Percentiles rank a stretch among this genome's conserved stretches.
Evolutionary conservation across 2,113 vertebrate species (phyloP).

Genomic region (Phaethornis superciliosus): DNA sequence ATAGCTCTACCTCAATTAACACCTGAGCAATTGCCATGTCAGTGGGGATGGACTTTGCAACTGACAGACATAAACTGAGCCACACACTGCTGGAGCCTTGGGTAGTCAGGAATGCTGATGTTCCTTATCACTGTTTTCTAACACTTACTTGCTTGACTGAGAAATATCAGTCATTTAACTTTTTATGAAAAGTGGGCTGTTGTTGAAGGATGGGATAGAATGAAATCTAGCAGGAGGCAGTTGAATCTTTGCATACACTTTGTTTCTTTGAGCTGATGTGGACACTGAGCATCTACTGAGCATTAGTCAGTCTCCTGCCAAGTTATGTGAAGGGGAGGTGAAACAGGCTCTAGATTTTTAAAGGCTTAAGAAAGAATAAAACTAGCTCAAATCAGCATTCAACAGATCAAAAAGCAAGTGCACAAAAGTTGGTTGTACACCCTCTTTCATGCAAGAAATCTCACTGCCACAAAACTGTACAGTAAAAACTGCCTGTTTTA

Average conservation of each 20-base stretch:
- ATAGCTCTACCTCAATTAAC: slow-evolving; percentile 80
- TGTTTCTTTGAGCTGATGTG: background rate
- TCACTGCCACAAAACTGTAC: background rate
- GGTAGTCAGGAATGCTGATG: background rate
- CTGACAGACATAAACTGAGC: slow-evolving; percentile 73
- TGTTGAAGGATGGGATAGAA: background rate
- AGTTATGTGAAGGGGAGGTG: background rate
- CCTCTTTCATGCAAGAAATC: background rate
- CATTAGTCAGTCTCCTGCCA: background rate
- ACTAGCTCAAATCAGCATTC: rapidly evolving
- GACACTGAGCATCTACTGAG: background rate
- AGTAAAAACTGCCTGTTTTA: background rate
- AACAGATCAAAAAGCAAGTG: background rate
- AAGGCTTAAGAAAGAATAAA: background rate
- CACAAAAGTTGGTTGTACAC: rapidly evolving
- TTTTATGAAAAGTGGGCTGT: background rate
- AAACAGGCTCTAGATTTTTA: background rate
- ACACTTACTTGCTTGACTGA: background rate
- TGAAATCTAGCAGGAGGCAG: background rate
- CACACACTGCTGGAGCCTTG: background rate
- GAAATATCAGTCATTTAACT: background rate
- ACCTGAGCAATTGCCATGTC: slow-evolving; percentile 81
- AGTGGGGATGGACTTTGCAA: slow-evolving; percentile 90
- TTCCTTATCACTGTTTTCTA: background rate
- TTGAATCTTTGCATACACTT: background rate